These are phyloP conservation scores for Cricetomys ansorgei DNA, from an alignment of 2,113 vertebrate genomes.

Conservation along the genomic window DNA sequence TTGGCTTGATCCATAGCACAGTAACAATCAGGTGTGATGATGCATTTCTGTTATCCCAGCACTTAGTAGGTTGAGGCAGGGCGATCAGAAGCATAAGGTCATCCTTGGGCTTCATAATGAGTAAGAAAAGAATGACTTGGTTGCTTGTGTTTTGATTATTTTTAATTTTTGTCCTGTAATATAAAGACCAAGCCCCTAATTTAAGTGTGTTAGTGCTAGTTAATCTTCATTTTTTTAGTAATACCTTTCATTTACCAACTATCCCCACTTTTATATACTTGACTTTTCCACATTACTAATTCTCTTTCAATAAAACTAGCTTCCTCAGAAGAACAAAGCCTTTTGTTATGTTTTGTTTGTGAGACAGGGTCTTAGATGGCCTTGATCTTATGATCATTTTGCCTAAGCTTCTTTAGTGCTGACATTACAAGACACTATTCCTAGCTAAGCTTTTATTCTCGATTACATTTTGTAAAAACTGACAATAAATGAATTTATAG, in stretches of 20 bases:
- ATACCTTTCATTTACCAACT: background rate
- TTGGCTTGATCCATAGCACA: background rate
- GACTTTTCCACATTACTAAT: background rate
- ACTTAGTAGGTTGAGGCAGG: background rate
- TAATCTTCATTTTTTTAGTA: background rate
- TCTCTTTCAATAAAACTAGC: background rate
- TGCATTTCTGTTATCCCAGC: background rate
- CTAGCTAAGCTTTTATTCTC: background rate
- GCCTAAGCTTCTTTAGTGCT: background rate
- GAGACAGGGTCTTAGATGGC: background rate
- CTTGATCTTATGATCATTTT: background rate
- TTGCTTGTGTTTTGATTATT: background rate
- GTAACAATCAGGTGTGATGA: background rate
- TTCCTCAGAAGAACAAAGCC: slow-evolving; percentile 11
- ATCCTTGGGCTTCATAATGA: background rate
- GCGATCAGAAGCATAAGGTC: background rate
- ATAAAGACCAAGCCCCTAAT: background rate
- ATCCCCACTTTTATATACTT: background rate
- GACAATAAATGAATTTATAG: background rate
- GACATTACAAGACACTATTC: background rate
- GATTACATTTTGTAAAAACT: slow-evolving; percentile 48
- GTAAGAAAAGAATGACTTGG: background rate
- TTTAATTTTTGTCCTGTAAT: background rate
- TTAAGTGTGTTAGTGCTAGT: background rate
- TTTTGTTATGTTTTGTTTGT: background rate